These are phyloP conservation scores for Xanthorhoe designata DNA, from an alignment of 2,888 invertebrate species.

Conservation along the genomic window DNA sequence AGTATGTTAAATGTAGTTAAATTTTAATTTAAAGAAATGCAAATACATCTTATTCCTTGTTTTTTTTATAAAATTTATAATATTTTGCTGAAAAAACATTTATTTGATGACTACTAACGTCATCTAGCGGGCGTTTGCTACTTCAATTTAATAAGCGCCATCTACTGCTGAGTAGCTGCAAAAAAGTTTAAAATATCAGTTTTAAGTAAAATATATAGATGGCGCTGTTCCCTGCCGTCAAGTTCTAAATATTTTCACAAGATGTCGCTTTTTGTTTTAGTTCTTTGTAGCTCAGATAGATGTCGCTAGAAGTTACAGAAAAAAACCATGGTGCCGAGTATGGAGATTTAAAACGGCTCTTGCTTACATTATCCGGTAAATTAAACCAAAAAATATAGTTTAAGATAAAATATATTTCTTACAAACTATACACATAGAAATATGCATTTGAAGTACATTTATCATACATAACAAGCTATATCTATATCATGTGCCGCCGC, in stretches of 20 bases:
- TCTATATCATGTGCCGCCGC: constrained; percentile 22
- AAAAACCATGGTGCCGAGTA: too few relatives aligned
- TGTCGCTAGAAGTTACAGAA: not conserved
- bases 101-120: constrained; percentile 25
- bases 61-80: too few relatives aligned
- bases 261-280: not conserved
- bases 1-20: too few relatives aligned
- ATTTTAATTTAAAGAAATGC: too few relatives aligned
- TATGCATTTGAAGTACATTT: constrained; percentile 29
- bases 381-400: constrained; percentile 9
- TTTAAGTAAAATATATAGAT: not conserved
- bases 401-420: constrained; percentile 61
- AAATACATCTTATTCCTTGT: too few relatives aligned
- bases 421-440: constrained; percentile 56
- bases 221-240: not conserved
- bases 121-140: constrained; percentile 42
- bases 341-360: not conserved
- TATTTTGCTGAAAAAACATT: too few relatives aligned
- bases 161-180: constrained; percentile 38
- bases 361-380: not conserved
- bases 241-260: not conserved
- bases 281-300: not conserved
- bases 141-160: constrained; percentile 19
- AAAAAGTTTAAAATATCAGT: not conserved
- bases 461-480: constrained; percentile 30